Evolutionary conservation across 2,113 vertebrate species (phyloP).

Genomic region (Silurus meridionalis): DNA sequence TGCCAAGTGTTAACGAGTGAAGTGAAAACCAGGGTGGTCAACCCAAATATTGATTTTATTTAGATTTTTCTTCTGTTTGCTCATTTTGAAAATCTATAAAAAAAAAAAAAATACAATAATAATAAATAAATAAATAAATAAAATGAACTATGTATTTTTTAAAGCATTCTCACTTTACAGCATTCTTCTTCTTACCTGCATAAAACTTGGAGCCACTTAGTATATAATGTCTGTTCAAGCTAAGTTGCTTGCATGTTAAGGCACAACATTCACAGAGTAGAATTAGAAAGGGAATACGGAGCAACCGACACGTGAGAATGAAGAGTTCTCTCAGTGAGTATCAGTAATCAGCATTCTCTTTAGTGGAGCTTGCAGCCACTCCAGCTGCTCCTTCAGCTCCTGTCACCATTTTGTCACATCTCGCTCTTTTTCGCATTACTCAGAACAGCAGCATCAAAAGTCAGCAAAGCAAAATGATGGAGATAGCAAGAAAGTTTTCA

Average conservation of each 20-base stretch:
- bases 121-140: too few species aligned
- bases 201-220: background rate
- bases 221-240: slow-evolving; percentile 29
- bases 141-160: too few species aligned
- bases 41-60: too few species aligned
- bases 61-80: too few species aligned
- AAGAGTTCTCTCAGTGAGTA: slow-evolving; percentile 41
- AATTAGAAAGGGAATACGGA: slow-evolving; percentile 4
- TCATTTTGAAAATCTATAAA: too few species aligned
- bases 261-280: background rate
- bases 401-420: slow-evolving; percentile 71
- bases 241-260: background rate
- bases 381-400: slow-evolving; percentile 67
- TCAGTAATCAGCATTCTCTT: slow-evolving; percentile 53
- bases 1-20: too few species aligned
- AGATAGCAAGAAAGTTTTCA: slow-evolving; percentile 66
- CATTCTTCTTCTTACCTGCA: too few species aligned
- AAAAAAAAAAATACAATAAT: too few species aligned
- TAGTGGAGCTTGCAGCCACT: slow-evolving; percentile 62
- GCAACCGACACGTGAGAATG: slow-evolving; percentile 31
- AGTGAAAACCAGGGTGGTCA: too few species aligned
- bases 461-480: slow-evolving; percentile 62
- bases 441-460: slow-evolving; percentile 58
- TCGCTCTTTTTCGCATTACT: slow-evolving; percentile 60
- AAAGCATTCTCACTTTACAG: too few species aligned